These are phyloP conservation scores for Monodelphis domestica DNA, from an alignment of 2,797 vertebrate species.

Conservation along the genomic window DNA sequence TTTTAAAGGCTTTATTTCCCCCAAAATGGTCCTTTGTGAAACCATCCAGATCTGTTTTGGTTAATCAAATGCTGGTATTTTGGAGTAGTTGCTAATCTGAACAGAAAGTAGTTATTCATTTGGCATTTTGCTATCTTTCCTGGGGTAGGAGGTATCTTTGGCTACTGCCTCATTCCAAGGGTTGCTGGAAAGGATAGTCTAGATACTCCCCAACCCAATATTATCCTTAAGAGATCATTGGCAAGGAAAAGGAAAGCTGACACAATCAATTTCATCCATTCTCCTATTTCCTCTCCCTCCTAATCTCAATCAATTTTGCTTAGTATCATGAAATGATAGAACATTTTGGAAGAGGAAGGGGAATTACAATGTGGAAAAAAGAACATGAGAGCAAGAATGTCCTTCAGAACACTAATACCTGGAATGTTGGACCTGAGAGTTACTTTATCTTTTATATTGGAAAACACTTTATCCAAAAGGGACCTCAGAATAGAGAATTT, in stretches of 20 bases:
- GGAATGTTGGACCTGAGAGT: not conserved
- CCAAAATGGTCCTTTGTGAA: not conserved
- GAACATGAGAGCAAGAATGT: not conserved
- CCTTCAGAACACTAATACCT: not conserved
- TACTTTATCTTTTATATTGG: not conserved
- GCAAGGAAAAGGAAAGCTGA: not conserved
- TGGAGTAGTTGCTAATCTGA: not conserved
- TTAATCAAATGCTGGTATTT: not conserved
- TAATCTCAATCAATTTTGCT: not conserved
- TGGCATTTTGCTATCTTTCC: not conserved
- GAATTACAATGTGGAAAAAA: not conserved
- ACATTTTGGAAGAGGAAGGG: not conserved
- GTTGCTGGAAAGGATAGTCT: not conserved
- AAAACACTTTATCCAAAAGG: not conserved
- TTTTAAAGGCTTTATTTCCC: not conserved
- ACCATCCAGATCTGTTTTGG: not conserved
- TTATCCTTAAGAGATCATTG: not conserved
- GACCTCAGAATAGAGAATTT: not conserved
- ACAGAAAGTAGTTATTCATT: not conserved
- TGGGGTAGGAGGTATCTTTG: not conserved
- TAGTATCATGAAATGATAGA: not conserved
- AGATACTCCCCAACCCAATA: not conserved
- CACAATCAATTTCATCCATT: not conserved
- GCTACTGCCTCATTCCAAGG: not conserved
- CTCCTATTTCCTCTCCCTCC: not conserved